Percentiles rank a stretch among this genome's conserved stretches.
phyloP scores from a whole-genome alignment of 2,113 vertebrate genomes.

The Bos javanicus region DNA sequence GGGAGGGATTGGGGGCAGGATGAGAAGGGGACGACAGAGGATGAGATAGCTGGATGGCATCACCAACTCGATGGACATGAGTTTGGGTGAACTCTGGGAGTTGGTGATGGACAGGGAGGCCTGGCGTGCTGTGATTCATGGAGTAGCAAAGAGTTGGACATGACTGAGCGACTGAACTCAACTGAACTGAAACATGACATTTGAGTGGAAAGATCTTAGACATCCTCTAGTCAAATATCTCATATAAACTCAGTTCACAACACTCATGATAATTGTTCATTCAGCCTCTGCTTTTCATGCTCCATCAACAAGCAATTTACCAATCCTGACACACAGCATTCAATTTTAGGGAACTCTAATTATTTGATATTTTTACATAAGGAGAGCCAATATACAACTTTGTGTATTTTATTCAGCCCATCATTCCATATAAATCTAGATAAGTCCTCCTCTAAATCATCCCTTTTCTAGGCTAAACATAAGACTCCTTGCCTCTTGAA shows the following conservation, averaged over 20 bases:
- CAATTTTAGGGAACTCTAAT: background rate
- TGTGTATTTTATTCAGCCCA: background rate
- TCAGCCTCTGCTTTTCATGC: background rate
- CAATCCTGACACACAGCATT: background rate
- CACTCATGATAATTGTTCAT: background rate
- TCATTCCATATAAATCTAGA: background rate
- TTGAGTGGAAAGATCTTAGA: background rate
- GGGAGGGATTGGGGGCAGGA: no score
- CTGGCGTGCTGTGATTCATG: no score
- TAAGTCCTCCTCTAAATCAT: background rate
- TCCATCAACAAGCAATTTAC: background rate
- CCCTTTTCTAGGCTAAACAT: background rate
- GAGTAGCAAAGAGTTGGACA: fast-evolving
- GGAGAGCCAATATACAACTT: background rate
- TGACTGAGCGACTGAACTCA: fast-evolving
- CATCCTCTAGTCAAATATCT: background rate
- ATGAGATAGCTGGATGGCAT: no score
- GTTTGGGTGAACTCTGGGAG: no score
- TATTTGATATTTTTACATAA: background rate
- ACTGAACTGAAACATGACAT: background rate
- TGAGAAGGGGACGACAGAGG: no score
- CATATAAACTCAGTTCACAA: background rate
- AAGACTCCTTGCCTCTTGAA: background rate
- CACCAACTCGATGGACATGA: fast-evolving
- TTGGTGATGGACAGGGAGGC: no score